Evolutionary conservation across 2,888 invertebrate genomes (phyloP).

Genomic region (Busseola fusca): DNA sequence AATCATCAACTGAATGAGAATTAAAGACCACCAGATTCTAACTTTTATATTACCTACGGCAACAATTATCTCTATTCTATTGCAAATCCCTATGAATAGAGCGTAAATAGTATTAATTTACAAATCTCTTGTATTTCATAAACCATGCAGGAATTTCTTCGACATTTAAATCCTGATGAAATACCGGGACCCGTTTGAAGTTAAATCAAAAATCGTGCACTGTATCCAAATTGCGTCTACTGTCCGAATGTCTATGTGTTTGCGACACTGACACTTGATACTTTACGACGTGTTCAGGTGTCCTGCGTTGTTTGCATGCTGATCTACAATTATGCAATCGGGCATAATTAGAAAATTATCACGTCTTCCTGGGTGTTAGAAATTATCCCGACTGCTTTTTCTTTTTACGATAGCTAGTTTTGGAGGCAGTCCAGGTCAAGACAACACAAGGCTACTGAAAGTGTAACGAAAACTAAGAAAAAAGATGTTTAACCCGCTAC

Average conservation of each 20-base stretch:
- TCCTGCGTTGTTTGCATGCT: conserved; percentile 10
- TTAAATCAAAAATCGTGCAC: conserved; percentile 32
- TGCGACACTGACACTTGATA: conserved; percentile 12
- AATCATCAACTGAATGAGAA: not conserved
- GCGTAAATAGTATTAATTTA: not conserved
- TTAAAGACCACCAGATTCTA: not conserved
- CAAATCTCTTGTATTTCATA: conserved; percentile 2
- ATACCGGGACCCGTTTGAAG: conserved; percentile 22
- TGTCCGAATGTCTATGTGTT: conserved; percentile 11
- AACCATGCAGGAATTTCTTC: conserved; percentile 5
- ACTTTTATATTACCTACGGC: not conserved
- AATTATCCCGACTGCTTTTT: not conserved
- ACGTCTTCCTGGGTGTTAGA: not conserved
- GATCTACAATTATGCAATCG: not conserved
- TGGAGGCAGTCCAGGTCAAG: not conserved
- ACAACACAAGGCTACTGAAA: not conserved
- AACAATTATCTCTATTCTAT: not conserved
- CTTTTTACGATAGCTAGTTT: not conserved
- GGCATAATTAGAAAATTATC: not conserved
- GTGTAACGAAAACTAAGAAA: not conserved
- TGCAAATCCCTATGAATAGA: not conserved
- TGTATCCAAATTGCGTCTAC: conserved; percentile 17
- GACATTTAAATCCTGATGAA: conserved; percentile 30
- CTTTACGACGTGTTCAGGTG: conserved; percentile 1
- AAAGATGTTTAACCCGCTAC: not conserved